Evolutionary conservation across 2,888 invertebrate genomes (phyloP).

Genomic region (Aplocera efformata): DNA sequence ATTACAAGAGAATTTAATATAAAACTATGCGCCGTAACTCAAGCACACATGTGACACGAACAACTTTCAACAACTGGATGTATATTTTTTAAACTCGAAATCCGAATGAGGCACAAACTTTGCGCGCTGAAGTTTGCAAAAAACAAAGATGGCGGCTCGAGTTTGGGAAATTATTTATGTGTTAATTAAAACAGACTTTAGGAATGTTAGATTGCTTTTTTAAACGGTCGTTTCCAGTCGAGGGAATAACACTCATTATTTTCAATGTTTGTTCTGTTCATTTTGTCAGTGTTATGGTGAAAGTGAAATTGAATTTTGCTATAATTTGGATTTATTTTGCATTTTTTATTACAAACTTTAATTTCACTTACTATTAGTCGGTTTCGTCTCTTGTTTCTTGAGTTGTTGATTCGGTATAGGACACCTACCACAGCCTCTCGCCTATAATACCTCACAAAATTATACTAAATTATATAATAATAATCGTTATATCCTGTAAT

Average conservation of each 20-base stretch:
- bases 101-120: constrained; percentile 7
- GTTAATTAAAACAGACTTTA: constrained; percentile 21
- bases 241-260: constrained; percentile 8
- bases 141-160: constrained; percentile 6
- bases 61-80: constrained; percentile 10
- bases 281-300: no score
- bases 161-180: constrained; percentile 15
- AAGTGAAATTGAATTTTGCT: no score
- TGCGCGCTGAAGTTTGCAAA: constrained; percentile 6
- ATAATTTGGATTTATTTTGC: no score
- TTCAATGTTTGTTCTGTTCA: no score
- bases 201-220: constrained; percentile 21
- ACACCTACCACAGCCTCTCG: no score
- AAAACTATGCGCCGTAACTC: constrained; percentile 22
- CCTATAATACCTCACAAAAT: no score
- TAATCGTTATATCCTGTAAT: no score
- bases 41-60: constrained; percentile 13
- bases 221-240: constrained; percentile 13
- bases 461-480: no score
- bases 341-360: no score
- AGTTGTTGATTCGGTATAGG: no score
- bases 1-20: constrained; percentile 20
- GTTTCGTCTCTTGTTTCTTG: no score
- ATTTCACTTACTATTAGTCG: no score
- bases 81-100: constrained; percentile 15